Evolutionary conservation across 2,113 vertebrate genomes (phyloP).

Genomic region (Benthochromis sp.): DNA sequence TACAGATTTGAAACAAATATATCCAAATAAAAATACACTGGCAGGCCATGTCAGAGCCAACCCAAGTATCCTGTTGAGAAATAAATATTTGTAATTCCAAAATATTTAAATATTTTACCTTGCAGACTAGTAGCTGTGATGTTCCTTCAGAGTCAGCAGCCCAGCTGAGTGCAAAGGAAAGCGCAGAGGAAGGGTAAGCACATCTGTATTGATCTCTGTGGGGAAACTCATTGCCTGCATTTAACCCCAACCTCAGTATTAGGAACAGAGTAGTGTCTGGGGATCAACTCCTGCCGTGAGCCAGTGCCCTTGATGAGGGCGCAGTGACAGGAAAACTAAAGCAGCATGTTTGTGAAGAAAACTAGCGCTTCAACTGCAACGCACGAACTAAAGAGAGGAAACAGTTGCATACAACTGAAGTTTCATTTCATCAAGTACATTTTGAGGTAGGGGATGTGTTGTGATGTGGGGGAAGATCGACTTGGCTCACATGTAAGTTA

Average conservation of each 20-base stretch:
- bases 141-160: background rate
- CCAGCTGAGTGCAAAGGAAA: background rate
- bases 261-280: background rate
- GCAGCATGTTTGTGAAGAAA: background rate
- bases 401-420: background rate
- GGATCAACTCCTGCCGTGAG: background rate
- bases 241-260: background rate
- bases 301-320: background rate
- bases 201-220: background rate
- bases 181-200: background rate
- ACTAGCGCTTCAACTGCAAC: background rate
- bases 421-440: background rate
- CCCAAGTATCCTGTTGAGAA: background rate
- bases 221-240: background rate
- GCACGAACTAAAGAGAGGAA: background rate
- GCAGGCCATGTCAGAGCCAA: background rate
- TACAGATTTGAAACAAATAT: background rate
- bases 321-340: background rate
- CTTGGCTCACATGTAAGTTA: background rate
- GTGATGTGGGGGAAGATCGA: background rate
- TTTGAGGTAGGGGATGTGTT: background rate
- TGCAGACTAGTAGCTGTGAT: background rate
- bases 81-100: background rate
- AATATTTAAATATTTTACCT: background rate
- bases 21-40: background rate